Percentiles rank a stretch among this genome's conserved stretches.
Conservation (phyloP, 2,888 invertebrate genomes). For the Crossocerus cetratus region DNA sequence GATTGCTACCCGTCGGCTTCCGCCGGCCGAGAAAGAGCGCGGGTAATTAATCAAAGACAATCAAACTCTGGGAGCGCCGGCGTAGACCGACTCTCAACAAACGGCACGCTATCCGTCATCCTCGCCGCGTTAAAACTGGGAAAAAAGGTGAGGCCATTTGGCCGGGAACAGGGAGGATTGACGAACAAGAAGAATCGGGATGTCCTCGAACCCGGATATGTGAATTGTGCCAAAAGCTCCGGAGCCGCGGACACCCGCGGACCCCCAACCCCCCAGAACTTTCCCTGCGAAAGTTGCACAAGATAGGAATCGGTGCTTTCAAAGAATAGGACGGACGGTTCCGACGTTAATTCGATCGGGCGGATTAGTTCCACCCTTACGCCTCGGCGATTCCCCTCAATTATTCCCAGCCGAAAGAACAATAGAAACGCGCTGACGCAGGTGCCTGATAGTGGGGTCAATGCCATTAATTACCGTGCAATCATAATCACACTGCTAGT, state of each 20-base stretch:
- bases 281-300: slow-evolving; percentile 30
- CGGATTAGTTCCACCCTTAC: slow-evolving; percentile 14
- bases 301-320: slow-evolving; percentile 26
- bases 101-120: slow-evolving; percentile 64
- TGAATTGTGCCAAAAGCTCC: slow-evolving; percentile 47
- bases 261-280: slow-evolving; percentile 18
- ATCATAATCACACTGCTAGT: slow-evolving; percentile 4
- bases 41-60: slow-evolving; percentile 76
- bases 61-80: slow-evolving; percentile 75
- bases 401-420: slow-evolving; percentile 25
- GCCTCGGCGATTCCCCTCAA: slow-evolving; percentile 34
- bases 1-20: slow-evolving; percentile 69
- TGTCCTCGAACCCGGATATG: slow-evolving; percentile 38
- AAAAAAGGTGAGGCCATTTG: slow-evolving; percentile 20
- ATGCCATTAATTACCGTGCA: slow-evolving; percentile 34
- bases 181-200: slow-evolving; percentile 4
- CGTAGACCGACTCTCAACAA: slow-evolving; percentile 71
- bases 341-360: slow-evolving; percentile 22
- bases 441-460: slow-evolving; percentile 28
- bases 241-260: background rate
- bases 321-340: slow-evolving; percentile 21
- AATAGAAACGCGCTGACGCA: slow-evolving; percentile 10
- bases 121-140: slow-evolving; percentile 46
- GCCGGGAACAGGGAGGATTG: background rate
- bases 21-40: slow-evolving; percentile 66